A percentile compares a stretch with the other conserved stretches of the same genome.
These are phyloP conservation scores for Chamaedrilus cognettii DNA, from an alignment of 2,888 invertebrate genomes.

Conservation along the genomic window DNA sequence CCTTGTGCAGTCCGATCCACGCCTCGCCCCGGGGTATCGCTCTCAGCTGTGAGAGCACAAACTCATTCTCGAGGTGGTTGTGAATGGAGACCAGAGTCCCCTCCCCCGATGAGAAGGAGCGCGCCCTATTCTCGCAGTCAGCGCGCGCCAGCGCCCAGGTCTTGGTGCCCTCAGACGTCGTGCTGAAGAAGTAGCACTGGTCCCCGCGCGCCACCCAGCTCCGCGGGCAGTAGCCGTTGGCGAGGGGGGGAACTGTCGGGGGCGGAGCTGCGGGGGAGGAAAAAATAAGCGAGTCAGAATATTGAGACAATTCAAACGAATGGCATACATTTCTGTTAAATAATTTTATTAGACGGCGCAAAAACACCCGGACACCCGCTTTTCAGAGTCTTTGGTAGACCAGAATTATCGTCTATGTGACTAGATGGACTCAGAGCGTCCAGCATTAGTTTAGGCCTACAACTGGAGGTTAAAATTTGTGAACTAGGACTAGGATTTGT, in stretches of 20 bases:
- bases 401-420: no score
- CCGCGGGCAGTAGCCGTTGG: constrained; percentile 10
- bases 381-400: no score
- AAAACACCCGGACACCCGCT: no score
- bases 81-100: constrained; percentile 14
- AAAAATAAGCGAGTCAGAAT: no score
- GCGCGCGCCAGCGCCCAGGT: constrained; percentile 1
- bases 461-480: no score
- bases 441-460: no score
- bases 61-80: constrained; percentile 10
- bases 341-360: no score
- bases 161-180: neutral
- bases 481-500: no score
- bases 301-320: no score
- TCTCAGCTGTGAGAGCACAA: constrained; percentile 1
- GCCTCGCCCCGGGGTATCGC: neutral
- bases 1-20: constrained; percentile 19
- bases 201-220: constrained; percentile 13
- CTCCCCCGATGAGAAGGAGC: neutral
- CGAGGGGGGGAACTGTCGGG: constrained; percentile 11
- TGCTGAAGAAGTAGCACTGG: constrained; percentile 17
- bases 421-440: no score
- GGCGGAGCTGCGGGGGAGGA: constrained; percentile 12
- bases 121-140: neutral
- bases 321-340: no score